These are phyloP conservation scores for Lathamus discolor DNA, from an alignment of 2,113 vertebrate genomes.

Conservation along the genomic window DNA sequence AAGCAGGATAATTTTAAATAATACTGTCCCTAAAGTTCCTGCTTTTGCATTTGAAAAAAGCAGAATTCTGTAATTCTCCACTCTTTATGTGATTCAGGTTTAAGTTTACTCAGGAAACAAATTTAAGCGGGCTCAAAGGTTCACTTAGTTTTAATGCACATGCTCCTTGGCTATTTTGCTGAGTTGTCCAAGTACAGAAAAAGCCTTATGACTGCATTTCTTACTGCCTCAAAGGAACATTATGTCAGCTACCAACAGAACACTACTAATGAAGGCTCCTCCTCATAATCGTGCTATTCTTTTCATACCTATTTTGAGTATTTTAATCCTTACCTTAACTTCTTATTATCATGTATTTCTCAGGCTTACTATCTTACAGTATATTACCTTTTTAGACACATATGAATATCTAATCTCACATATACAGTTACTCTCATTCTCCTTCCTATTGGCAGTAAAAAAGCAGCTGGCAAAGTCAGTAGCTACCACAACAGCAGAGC, in stretches of 20 bases:
- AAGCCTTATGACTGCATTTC: constrained; percentile 13
- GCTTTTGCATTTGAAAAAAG: neutral
- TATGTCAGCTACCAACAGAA: neutral
- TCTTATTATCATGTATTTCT: neutral
- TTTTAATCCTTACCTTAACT: neutral
- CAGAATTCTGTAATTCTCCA: neutral
- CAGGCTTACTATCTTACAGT: neutral
- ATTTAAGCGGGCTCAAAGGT: constrained; percentile 6
- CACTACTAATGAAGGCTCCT: neutral
- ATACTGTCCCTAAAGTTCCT: neutral
- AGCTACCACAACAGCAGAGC: constrained; percentile 11
- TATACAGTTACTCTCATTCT: neutral
- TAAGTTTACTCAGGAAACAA: neutral
- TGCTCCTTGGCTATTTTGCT: neutral
- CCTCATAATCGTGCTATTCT: neutral
- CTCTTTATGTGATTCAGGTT: neutral
- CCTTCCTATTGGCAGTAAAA: constrained; percentile 13
- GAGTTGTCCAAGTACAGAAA: neutral
- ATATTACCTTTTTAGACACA: neutral
- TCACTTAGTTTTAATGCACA: neutral
- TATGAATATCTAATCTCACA: neutral
- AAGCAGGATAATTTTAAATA: neutral
- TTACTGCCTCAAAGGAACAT: constrained; percentile 14
- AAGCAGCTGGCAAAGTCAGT: constrained; percentile 36
- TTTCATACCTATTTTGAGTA: neutral